Base-by-base conservation (phyloP, 1,140 invertebrate species). In the Platorchestia sp. region DNA sequence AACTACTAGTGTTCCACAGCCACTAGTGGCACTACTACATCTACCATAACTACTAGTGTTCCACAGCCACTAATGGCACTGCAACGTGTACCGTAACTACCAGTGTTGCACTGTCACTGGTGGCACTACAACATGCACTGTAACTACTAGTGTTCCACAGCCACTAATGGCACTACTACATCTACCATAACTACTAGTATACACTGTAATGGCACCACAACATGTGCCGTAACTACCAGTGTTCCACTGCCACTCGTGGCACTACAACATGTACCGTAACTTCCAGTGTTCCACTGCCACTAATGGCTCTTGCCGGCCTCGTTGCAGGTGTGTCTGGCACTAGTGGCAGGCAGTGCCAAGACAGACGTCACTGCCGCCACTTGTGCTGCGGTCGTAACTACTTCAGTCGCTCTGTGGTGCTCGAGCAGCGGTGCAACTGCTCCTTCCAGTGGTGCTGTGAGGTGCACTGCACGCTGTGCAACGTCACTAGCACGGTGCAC, bases 401-500 rank as follows among this genome's bases (percentile, higher is more conserved):
- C 97, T 97, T 98, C 96, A 98, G 97, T 42, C 97, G 98, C 97
- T 97, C 97, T 96, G 95, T 96, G 27, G 96, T 95, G 95, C 95
- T 96, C 45, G 95, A 96, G 96, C 98, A 99, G 97, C 98, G 99
- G 96, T 99, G 99, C 97, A 98, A 98, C 96, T 99, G 99, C 97
- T 99, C 98, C 97, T 99, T 99, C 97, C 98, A 99, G 97, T 99
- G 99, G 99, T 99, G 99, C 97, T 99, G 99, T 97, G 98, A 99
- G 97, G 99, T 99, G 96, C 99, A 99, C 97, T 99, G 99, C 97
- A 98, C 99, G 97, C 97, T 98, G 96, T 99, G 99, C 97, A 98
- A 98, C 96, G 98, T 98, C 95, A 98, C 98, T 97, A 99, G 99
- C 97, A 98, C 98, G 95, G 98, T 99, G 96, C 98, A 99, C 97